Evolutionary conservation across 2,888 invertebrate genomes (phyloP).

Genomic region (Notocelia uddmanniana): DNA sequence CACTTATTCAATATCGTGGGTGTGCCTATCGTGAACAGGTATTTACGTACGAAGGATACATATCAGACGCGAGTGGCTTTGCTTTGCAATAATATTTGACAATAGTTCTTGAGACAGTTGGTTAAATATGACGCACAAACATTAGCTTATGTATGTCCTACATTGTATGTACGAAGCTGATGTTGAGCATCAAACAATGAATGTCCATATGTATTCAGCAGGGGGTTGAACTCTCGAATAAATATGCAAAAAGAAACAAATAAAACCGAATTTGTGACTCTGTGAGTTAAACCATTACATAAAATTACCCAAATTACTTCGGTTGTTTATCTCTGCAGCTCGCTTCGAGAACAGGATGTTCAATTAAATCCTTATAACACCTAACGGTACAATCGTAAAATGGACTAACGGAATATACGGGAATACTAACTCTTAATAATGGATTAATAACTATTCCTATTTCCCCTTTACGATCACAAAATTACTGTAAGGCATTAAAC

Average conservation of each 20-base stretch:
- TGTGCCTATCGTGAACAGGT: conserved; percentile 11
- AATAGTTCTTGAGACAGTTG: conserved; percentile 40
- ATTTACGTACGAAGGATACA: conserved; percentile 19
- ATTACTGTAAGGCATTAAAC: conserved; percentile 23
- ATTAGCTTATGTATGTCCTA: conserved; percentile 38
- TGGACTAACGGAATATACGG: conserved; percentile 30
- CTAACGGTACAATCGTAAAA: conserved; percentile 31
- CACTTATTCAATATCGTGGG: conserved; percentile 6
- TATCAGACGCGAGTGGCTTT: conserved; percentile 9
- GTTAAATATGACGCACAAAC: conserved; percentile 41
- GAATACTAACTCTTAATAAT: conserved; percentile 31
- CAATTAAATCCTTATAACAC: conserved; percentile 35
- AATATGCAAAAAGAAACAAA: conserved; percentile 26
- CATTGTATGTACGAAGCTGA: conserved; percentile 36
- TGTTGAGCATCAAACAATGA: conserved; percentile 29
- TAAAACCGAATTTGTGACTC: conserved; percentile 7
- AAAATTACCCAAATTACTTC: conserved; percentile 23
- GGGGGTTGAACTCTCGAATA: conserved; percentile 11
- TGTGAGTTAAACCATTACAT: conserved; percentile 11
- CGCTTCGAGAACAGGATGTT: conserved; percentile 28
- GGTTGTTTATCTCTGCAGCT: conserved; percentile 14
- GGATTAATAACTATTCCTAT: conserved; percentile 37
- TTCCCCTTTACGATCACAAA: conserved; percentile 42
- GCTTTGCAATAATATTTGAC: conserved; percentile 42
- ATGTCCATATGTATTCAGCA: conserved; percentile 40